phyloP scores from a whole-genome alignment of 2,888 invertebrate genomes.

The Anoplius nigerrimus region DNA sequence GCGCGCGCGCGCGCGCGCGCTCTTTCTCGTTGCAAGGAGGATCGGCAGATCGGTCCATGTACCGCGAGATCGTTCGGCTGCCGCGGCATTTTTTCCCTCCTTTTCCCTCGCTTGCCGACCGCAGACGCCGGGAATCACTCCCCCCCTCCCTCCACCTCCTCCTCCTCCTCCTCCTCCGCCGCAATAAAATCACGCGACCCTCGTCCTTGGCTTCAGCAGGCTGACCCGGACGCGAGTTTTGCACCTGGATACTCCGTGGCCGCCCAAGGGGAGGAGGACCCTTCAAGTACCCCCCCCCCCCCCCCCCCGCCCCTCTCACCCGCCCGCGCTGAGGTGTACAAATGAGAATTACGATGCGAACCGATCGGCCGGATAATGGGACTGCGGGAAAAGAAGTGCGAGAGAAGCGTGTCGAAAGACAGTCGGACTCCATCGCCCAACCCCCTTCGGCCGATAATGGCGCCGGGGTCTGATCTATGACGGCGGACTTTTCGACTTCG shows the following conservation, averaged over 20 bases:
- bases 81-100: slow-evolving; percentile 34
- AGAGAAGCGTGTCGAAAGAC: no score
- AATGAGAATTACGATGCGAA: slow-evolving; percentile 1
- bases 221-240: slow-evolving; percentile 47
- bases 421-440: no score
- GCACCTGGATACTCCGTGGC: no score
- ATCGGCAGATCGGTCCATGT: slow-evolving; percentile 1
- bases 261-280: background rate
- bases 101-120: background rate
- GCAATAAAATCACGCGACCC: slow-evolving; percentile 42
- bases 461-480: no score
- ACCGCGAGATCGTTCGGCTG: slow-evolving; percentile 48
- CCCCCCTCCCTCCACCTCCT: background rate
- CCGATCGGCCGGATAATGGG: background rate
- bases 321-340: no score
- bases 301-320: no score
- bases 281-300: no score
- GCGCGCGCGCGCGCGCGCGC: slow-evolving; percentile 11
- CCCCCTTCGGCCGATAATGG: no score
- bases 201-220: slow-evolving; percentile 40
- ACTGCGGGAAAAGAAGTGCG: background rate
- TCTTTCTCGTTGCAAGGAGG: no score
- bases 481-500: no score
- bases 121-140: slow-evolving; percentile 3
- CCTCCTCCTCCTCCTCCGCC: background rate